phyloP scores from a whole-genome alignment of 2,797 vertebrate genomes.

The Diceros bicornis region DNA sequence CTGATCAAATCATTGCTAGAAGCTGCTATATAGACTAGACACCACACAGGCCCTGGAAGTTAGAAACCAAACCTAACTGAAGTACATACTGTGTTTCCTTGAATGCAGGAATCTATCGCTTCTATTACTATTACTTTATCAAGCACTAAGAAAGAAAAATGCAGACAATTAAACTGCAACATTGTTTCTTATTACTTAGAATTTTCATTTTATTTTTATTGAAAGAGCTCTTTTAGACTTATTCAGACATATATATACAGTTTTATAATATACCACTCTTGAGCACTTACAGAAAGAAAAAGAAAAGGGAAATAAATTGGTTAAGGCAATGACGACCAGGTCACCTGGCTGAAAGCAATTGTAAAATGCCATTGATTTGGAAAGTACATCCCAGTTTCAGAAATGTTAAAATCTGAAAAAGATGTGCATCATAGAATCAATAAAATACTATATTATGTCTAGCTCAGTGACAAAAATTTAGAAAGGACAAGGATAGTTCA shows the following conservation, averaged over 20 bases:
- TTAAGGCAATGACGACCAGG: constrained; percentile 43
- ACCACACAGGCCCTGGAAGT: not conserved
- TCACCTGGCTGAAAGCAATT: constrained; percentile 34
- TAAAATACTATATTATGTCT: constrained; percentile 15
- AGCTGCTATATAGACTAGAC: not conserved
- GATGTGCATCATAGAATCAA: not conserved
- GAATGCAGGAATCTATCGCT: not conserved
- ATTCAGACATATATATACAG: not conserved
- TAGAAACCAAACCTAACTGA: not conserved
- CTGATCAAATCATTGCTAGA: not conserved
- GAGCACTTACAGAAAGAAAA: constrained; percentile 11
- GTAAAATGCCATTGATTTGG: not conserved
- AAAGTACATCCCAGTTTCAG: constrained; percentile 18
- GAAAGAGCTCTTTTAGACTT: constrained; percentile 39
- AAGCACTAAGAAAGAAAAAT: constrained; percentile 51
- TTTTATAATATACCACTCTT: not conserved
- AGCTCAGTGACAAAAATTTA: not conserved
- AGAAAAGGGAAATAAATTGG: constrained; percentile 54
- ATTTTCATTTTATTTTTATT: constrained; percentile 58
- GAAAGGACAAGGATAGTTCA: constrained; percentile 25
- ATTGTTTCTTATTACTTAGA: constrained; percentile 1
- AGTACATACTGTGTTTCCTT: not conserved
- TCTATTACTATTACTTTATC: constrained; percentile 35
- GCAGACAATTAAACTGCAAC: not conserved
- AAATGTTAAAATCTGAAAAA: constrained; percentile 24